Conservation (phyloP, 2,113 vertebrate species). For the Cottus gobio region DNA sequence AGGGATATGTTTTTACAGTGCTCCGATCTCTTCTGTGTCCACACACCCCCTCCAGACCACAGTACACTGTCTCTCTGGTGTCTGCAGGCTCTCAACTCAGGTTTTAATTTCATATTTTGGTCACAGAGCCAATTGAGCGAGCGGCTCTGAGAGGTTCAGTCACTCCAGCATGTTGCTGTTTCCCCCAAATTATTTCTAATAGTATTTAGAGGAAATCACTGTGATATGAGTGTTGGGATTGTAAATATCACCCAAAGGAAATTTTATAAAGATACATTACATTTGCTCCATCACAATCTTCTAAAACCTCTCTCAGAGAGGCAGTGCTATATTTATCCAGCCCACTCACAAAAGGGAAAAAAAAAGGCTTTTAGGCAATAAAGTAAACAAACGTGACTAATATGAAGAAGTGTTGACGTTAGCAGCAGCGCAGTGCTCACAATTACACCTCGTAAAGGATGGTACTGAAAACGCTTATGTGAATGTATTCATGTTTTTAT, state of each 20-base stretch:
- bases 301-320: constrained; percentile 47
- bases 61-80: constrained; percentile 61
- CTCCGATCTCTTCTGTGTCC: constrained; percentile 84
- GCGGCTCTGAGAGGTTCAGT: constrained; percentile 74
- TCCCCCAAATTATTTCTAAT: constrained; percentile 80
- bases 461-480: constrained; percentile 12
- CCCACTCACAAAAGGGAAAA: constrained; percentile 66
- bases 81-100: constrained; percentile 64
- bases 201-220: constrained; percentile 70
- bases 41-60: constrained; percentile 68
- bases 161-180: constrained; percentile 67
- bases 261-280: constrained; percentile 74
- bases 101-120: constrained; percentile 78
- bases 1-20: constrained; percentile 97
- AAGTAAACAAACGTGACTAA: constrained; percentile 75
- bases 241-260: constrained; percentile 80
- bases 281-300: constrained; percentile 65
- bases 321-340: constrained; percentile 63
- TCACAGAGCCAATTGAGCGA: constrained; percentile 78
- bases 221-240: constrained; percentile 78
- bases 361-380: constrained; percentile 70
- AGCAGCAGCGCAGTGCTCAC: constrained; percentile 45
- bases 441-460: constrained; percentile 51
- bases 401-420: constrained; percentile 71
- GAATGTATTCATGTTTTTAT: constrained; percentile 37